Evolutionary conservation across 2,113 vertebrate genomes (phyloP), one percentile per base, ranked within the genome.

Genomic region (Burhinus oedicnemus): DNA sequence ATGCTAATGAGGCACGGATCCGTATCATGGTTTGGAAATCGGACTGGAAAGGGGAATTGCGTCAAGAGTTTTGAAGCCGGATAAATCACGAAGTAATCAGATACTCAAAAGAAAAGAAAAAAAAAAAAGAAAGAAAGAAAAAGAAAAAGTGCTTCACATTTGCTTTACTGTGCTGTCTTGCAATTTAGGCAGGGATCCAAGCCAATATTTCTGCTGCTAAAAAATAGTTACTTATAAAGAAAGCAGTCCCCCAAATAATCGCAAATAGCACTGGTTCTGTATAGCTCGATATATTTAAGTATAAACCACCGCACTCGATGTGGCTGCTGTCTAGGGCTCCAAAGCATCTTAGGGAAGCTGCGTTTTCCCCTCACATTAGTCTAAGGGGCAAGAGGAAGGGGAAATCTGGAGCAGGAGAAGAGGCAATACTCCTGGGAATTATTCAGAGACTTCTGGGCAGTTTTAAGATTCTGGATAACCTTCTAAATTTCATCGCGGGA

Each of bases 361-460:
- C 25, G 12, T 49, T 61, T 82, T 15, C 36, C 20, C 10, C 3
- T 58, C 29, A 5, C 8, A 5, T 23, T 0, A 0, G 21, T 40
- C 23, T 9, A 22, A 70, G 12, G 20, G 12, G 17, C 30, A 34
- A 71, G 25, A 49, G 23, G 19, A 42, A 34, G 4, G 29, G 30
- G 58, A n/a, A 62, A 55, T 23, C 11, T 4, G 9, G 9, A 83
- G 18, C 26, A 21, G 49, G 22, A 51, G 20, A 42, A 61, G 58
- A 60, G 5, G 9, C 11, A 38, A 36, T 25, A 14, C 21, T 38
- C 36, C 30, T 6, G 30, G 15, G 34, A 58, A 77, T n/a, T 65
- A 75, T 23, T 30, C 47, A 27, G 51, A 72, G 3, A 12, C 44
- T 83, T 42, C 30, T 6, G 21, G 11, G 13, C 36, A 18, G 16